Conservation (phyloP, 37 sponge, comb jelly and placozoan species). For the Mnemiopsis leidyi region DNA sequence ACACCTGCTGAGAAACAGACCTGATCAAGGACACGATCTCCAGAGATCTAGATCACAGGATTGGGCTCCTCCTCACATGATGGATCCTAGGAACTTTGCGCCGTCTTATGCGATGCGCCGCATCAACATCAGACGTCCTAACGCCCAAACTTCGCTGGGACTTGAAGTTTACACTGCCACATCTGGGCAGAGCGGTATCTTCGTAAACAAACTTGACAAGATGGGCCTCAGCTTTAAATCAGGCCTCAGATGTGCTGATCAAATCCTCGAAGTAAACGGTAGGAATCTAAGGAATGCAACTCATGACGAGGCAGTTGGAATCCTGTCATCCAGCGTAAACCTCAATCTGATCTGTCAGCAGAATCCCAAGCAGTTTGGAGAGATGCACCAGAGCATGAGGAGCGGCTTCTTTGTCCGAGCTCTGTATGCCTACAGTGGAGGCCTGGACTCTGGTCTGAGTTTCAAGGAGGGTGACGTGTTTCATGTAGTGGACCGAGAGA, state of each 20-base stretch:
- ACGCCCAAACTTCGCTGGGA: conserved; percentile 22
- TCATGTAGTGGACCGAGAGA: conserved; percentile 48
- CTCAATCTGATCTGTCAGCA: conserved; percentile 37
- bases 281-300: conserved; percentile 59
- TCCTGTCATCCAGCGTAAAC: conserved; percentile 7
- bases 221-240: conserved; percentile 43
- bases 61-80: conserved; percentile 43
- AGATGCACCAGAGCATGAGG: conserved; percentile 44
- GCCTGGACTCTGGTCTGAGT: conserved; percentile 10
- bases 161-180: conserved; percentile 62
- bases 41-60: conserved; percentile 54
- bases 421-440: not conserved
- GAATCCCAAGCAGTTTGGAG: conserved; percentile 30
- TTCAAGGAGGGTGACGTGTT: conserved; percentile 63
- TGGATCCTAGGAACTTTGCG: conserved; percentile 24
- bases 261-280: conserved; percentile 57
- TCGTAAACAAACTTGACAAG: conserved; percentile 59
- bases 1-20: conserved; percentile 1
- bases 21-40: not conserved
- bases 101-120: conserved; percentile 51
- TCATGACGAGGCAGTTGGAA: conserved; percentile 46
- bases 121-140: conserved; percentile 35
- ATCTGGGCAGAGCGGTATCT: conserved; percentile 37
- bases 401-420: conserved; percentile 66
- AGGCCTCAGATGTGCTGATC: conserved; percentile 55